Percentiles rank a stretch among this genome's conserved stretches.
Conservation (phyloP, 2,888 invertebrate species). For the Leptopilina syphax region DNA sequence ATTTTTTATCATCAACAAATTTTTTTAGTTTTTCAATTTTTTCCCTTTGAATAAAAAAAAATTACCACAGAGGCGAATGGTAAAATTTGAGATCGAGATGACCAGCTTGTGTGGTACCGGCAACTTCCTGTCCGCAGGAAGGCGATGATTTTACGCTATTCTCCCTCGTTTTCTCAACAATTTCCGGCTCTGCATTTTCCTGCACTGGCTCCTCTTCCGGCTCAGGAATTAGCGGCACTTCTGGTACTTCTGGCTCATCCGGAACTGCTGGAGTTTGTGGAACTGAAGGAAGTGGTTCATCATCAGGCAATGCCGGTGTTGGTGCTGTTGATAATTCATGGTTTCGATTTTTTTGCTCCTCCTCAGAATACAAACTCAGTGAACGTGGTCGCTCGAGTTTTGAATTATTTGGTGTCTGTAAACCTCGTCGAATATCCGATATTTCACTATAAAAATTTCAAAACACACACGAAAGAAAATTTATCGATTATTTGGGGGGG, state of each 20-base stretch:
- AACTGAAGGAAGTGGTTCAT: slow-evolving; percentile 55
- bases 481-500: not conserved
- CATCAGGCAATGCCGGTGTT: slow-evolving; percentile 62
- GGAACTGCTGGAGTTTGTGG: slow-evolving; percentile 26
- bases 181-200: slow-evolving; percentile 38
- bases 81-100: slow-evolving; percentile 88
- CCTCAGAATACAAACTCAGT: slow-evolving; percentile 70
- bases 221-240: slow-evolving; percentile 6
- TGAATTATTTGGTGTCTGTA: slow-evolving; percentile 46
- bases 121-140: slow-evolving; percentile 69
- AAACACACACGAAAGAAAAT: not conserved
- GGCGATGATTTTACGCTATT: slow-evolving; percentile 62
- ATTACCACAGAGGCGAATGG: slow-evolving; percentile 87
- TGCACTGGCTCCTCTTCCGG: slow-evolving; percentile 21
- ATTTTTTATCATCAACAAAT: not conserved
- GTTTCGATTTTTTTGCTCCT: slow-evolving; percentile 66
- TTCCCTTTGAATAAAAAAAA: not conserved
- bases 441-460: slow-evolving; percentile 64
- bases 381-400: slow-evolving; percentile 71
- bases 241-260: slow-evolving; percentile 27
- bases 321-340: slow-evolving; percentile 63
- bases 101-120: slow-evolving; percentile 76
- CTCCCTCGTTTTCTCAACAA: slow-evolving; percentile 6
- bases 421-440: slow-evolving; percentile 29
- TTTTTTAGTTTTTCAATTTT: not conserved